These are phyloP conservation scores for Micromys minutus DNA, from an alignment of 2,113 vertebrate species.

Conservation along the genomic window DNA sequence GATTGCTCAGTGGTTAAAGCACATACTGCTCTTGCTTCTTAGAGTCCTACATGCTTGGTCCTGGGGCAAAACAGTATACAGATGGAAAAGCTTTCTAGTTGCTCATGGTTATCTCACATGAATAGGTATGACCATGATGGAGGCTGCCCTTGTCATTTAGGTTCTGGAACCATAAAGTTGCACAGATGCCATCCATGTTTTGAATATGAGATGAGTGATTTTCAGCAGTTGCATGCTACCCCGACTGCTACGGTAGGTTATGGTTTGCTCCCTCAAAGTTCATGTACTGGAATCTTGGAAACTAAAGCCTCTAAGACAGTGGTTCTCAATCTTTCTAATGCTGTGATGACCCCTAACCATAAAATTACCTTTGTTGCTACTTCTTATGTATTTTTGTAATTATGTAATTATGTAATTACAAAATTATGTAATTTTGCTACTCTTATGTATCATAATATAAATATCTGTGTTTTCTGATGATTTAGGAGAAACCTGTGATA, in stretches of 20 bases:
- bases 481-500: background rate
- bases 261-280: background rate
- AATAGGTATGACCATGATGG: accelerated
- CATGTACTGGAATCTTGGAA: background rate
- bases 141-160: background rate
- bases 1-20: background rate
- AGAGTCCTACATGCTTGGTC: background rate
- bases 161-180: background rate
- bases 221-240: accelerated
- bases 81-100: accelerated
- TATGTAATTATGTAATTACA: too few relatives aligned
- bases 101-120: accelerated
- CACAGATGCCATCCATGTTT: background rate
- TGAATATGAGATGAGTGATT: background rate
- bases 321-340: background rate
- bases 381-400: too few relatives aligned
- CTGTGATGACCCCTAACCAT: background rate
- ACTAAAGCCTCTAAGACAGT: background rate
- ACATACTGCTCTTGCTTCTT: background rate
- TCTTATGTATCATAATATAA: background rate
- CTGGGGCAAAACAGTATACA: background rate
- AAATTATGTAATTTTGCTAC: background rate
- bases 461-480: background rate
- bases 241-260: background rate
- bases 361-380: background rate